phyloP scores from a whole-genome alignment of 2,888 invertebrate species.

The Drosophila anomalata region DNA sequence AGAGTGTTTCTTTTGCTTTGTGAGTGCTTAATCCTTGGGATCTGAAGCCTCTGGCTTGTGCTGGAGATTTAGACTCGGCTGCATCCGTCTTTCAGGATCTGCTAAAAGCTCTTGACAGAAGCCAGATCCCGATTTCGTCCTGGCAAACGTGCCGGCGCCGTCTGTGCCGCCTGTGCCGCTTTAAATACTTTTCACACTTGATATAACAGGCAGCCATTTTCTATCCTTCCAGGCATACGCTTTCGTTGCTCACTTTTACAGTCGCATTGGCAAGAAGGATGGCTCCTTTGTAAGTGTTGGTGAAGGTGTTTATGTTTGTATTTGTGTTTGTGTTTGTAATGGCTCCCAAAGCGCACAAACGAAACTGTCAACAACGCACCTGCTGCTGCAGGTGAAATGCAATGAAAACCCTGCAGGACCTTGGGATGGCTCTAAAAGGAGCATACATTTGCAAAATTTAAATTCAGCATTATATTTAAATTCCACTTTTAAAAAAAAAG shows the following conservation, averaged over 20 bases:
- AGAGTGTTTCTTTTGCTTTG: constrained; percentile 1
- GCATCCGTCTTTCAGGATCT: constrained; percentile 3
- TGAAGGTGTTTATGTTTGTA: constrained; percentile 8
- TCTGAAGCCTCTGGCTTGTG: constrained; percentile 9
- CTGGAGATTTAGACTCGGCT: constrained; percentile 14
- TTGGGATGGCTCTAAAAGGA: not conserved
- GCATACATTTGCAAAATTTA: not conserved
- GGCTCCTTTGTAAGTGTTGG: constrained; percentile 1
- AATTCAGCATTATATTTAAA: not conserved
- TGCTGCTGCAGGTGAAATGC: constrained; percentile 21
- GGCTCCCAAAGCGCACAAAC: constrained; percentile 68
- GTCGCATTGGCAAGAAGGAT: constrained; percentile 34
- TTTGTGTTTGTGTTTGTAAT: constrained; percentile 54
- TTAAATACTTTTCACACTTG: constrained; percentile 69
- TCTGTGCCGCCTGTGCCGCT: constrained; percentile 12
- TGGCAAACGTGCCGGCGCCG: constrained; percentile 13
- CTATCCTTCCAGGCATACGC: constrained; percentile 29
- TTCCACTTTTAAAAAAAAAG: not conserved
- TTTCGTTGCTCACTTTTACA: constrained; percentile 54
- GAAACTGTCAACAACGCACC: constrained; percentile 61
- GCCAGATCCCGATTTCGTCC: constrained; percentile 35
- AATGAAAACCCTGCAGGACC: constrained; percentile 4
- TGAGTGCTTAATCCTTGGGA: constrained; percentile 23
- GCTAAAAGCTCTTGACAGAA: constrained; percentile 29
- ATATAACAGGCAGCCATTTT: constrained; percentile 63